phyloP scores from a whole-genome alignment of 1,140 invertebrate genomes.

The Heterodera schachtii region DNA sequence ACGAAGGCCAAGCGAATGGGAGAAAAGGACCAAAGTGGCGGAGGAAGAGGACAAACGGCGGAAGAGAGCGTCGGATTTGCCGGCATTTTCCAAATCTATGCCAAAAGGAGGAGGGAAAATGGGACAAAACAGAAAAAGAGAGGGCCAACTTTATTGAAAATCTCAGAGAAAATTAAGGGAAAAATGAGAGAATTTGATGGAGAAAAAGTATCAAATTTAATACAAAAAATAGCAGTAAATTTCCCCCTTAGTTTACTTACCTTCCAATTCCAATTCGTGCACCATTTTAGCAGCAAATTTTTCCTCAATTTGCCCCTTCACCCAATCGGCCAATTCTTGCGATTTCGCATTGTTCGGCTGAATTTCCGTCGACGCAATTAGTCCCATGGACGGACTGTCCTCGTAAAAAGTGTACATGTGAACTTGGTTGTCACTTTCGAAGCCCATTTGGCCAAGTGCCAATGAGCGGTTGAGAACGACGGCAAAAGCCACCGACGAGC shows the following conservation, averaged over 20 bases:
- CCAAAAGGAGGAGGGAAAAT: not conserved
- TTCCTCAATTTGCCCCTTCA: not conserved
- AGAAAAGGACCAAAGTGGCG: slow-evolving; percentile 14
- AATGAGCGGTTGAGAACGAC: not conserved
- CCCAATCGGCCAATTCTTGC: slow-evolving; percentile 15
- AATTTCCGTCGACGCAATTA: slow-evolving; percentile 8
- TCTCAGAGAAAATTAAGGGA: too few species aligned
- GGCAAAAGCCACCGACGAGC: slow-evolving; percentile 17
- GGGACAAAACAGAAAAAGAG: not conserved
- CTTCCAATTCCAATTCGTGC: slow-evolving; percentile 22
- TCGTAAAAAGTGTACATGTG: slow-evolving; percentile 16
- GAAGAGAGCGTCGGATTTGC: slow-evolving; percentile 21
- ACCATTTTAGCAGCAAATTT: not conserved
- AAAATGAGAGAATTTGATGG: too few species aligned
- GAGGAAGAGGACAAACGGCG: slow-evolving; percentile 1
- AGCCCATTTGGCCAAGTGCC: not conserved
- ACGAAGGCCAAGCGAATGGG: slow-evolving; percentile 2
- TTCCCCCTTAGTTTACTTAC: not conserved
- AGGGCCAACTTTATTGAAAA: too few species aligned
- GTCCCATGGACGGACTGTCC: not conserved
- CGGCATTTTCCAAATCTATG: slow-evolving; percentile 23
- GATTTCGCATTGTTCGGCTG: slow-evolving; percentile 9
- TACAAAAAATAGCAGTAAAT: too few species aligned
- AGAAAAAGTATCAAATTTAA: not conserved
- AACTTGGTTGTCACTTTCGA: slow-evolving; percentile 10